phyloP scores from a whole-genome alignment of 2,888 invertebrate genomes.

The Pyrgus malvae region DNA sequence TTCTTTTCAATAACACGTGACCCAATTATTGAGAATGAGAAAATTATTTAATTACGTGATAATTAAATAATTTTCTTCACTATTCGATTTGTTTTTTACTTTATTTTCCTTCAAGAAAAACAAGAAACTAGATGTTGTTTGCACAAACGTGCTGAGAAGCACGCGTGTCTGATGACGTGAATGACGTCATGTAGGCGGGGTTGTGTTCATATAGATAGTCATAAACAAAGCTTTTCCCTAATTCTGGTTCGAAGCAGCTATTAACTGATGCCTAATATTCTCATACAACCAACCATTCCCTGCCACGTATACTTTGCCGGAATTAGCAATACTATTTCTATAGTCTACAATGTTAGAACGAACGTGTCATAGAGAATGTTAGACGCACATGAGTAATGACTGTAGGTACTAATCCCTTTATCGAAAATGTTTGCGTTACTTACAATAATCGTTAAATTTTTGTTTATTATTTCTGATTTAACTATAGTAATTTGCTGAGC shows the following conservation, averaged over 20 bases:
- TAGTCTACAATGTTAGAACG: neutral
- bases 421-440: neutral
- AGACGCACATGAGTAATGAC: neutral
- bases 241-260: slow-evolving; percentile 2
- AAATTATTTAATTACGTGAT: too few relatives aligned
- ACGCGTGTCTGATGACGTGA: neutral
- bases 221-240: slow-evolving; percentile 20
- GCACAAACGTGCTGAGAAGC: slow-evolving; percentile 7
- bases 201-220: slow-evolving; percentile 10
- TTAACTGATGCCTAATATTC: slow-evolving; percentile 13
- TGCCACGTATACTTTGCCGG: slow-evolving; percentile 2
- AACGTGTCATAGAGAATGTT: neutral
- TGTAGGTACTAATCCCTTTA: neutral
- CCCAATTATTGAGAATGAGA: slow-evolving; percentile 18
- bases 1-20: slow-evolving; percentile 18
- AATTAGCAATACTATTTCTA: slow-evolving; percentile 4
- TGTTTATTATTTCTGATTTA: slow-evolving; percentile 7
- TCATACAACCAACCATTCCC: slow-evolving; percentile 7
- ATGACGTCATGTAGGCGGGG: slow-evolving; percentile 23
- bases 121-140: neutral
- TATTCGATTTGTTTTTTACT: neutral
- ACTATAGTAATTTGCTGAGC: slow-evolving; percentile 5
- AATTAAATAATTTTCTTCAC: slow-evolving; percentile 2
- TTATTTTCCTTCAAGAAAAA: neutral
- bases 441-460: neutral